phyloP scores from a whole-genome alignment of 2,113 vertebrate genomes.

The Channa argus region DNA sequence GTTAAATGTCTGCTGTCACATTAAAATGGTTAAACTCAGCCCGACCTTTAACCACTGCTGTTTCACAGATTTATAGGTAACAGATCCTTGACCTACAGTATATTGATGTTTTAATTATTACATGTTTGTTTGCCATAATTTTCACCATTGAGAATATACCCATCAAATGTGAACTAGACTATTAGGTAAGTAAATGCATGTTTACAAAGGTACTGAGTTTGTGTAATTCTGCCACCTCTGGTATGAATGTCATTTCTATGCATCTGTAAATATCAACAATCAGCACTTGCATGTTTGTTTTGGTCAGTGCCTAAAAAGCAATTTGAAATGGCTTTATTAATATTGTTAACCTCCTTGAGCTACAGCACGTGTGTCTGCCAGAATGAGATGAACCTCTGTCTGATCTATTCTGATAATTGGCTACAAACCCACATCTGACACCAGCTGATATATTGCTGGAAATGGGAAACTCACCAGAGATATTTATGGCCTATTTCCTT shows the following conservation, averaged over 20 bases:
- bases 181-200: too few relatives aligned
- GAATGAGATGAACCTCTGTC: neutral
- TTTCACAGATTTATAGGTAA: too few relatives aligned
- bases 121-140: too few relatives aligned
- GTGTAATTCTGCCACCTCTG: too few relatives aligned
- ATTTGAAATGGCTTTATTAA: neutral
- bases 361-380: conserved; percentile 1
- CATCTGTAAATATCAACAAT: neutral
- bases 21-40: too few relatives aligned
- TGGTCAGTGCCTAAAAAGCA: neutral
- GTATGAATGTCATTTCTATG: neutral
- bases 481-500: neutral
- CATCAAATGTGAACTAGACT: too few relatives aligned
- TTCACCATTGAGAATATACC: too few relatives aligned
- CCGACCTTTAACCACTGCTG: too few relatives aligned
- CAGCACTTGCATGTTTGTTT: neutral
- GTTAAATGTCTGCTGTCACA: too few relatives aligned
- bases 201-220: too few relatives aligned
- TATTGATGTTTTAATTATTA: too few relatives aligned
- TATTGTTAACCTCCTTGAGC: neutral
- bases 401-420: conserved; percentile 14
- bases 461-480: neutral
- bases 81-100: too few relatives aligned
- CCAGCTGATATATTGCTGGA: neutral
- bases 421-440: conserved; percentile 21